These are phyloP conservation scores for Pygoscelis antarcticus DNA, from an alignment of 2,113 vertebrate species.

Conservation along the genomic window DNA sequence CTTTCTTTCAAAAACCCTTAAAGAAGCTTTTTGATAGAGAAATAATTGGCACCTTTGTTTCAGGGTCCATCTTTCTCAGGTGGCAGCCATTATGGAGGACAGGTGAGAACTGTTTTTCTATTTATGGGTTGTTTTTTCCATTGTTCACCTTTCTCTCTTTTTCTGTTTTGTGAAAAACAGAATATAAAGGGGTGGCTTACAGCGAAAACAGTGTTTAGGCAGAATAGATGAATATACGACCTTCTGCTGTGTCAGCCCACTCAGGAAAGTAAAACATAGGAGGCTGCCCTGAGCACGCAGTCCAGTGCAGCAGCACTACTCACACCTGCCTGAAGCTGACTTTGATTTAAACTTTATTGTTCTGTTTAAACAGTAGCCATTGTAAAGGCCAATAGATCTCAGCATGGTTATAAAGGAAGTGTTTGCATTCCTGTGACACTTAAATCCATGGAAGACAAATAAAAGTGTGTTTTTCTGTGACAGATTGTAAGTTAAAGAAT, in stretches of 20 bases:
- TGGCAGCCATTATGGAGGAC: constrained; percentile 38
- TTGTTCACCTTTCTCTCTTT: not conserved
- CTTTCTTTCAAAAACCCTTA: not conserved
- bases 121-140: not conserved
- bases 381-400: not conserved
- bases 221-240: not conserved
- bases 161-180: not conserved
- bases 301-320: not conserved
- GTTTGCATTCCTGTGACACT: not conserved
- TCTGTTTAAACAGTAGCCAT: not conserved
- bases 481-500: not conserved
- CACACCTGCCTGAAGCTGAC: not conserved
- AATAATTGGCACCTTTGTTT: constrained; percentile 27
- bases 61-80: constrained; percentile 26
- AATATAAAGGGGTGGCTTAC: not conserved
- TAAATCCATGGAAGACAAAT: not conserved
- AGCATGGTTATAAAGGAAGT: not conserved
- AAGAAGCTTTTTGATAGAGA: not conserved
- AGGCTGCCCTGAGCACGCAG: not conserved
- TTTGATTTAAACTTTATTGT: not conserved
- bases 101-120: constrained; percentile 8
- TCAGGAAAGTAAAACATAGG: not conserved
- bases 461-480: not conserved
- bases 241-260: not conserved
- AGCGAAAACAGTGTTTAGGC: not conserved